Evolutionary conservation across 37 sponge, comb jelly and placozoan species (phyloP).

Genomic region (Oopsacas minuta): DNA sequence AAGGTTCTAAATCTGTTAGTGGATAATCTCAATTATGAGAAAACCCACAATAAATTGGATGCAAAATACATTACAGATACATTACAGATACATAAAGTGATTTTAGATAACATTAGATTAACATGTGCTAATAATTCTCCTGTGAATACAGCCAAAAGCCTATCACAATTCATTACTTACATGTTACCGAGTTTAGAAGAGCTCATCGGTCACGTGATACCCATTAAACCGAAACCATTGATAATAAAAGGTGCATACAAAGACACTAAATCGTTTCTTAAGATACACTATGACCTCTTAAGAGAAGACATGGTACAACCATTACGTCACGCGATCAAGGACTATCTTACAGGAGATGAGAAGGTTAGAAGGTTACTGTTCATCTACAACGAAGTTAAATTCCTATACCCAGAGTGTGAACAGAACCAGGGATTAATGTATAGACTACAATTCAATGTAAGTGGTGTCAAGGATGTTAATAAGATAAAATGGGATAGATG

Average conservation of each 20-base stretch:
- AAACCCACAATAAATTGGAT: background rate
- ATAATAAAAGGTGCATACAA: constrained; percentile 29
- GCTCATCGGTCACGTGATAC: background rate
- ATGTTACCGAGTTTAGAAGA: background rate
- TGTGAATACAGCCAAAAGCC: background rate
- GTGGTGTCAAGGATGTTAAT: constrained; percentile 37
- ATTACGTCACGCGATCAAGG: constrained; percentile 43
- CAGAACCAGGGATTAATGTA: background rate
- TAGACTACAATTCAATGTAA: constrained; percentile 21
- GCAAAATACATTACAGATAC: background rate
- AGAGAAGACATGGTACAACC: constrained; percentile 76
- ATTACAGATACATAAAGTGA: background rate
- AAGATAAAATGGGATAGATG: constrained; percentile 69
- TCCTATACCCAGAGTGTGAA: background rate
- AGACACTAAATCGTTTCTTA: constrained; percentile 56
- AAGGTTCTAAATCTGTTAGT: background rate
- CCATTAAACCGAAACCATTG: background rate
- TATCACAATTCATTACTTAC: background rate
- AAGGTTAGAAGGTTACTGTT: background rate
- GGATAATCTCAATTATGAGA: background rate
- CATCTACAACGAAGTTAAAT: background rate
- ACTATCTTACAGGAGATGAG: background rate
- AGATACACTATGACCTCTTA: constrained; percentile 61
- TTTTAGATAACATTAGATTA: background rate
- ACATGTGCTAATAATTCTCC: background rate